These are phyloP conservation scores for Tamias sibiricus DNA, from an alignment of 2,113 vertebrate genomes.

Conservation along the genomic window DNA sequence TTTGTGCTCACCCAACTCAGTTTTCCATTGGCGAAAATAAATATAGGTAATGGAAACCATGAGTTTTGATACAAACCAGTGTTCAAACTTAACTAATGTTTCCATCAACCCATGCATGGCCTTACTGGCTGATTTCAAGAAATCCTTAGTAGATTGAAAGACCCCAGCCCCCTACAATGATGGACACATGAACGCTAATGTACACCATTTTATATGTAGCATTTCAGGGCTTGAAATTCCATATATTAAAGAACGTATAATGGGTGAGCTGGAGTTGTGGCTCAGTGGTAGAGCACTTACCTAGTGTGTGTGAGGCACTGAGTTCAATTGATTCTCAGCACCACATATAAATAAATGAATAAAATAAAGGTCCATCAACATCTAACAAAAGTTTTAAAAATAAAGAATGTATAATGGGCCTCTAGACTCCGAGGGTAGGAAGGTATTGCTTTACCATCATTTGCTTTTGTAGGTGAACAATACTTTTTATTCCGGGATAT, in stretches of 20 bases:
- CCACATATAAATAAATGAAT: too few species aligned
- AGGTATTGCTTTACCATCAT: slow-evolving; percentile 4
- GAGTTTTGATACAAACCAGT: not conserved
- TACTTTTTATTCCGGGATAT: not conserved
- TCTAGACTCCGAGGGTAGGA: not conserved
- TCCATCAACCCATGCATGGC: not conserved
- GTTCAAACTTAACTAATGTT: not conserved
- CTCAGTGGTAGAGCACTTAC: too few species aligned
- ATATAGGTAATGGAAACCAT: slow-evolving; percentile 1
- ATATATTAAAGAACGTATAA: not conserved
- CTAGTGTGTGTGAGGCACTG: too few species aligned
- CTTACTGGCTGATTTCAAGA: not conserved
- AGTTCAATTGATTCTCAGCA: too few species aligned
- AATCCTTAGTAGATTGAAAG: not conserved
- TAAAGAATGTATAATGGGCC: not conserved
- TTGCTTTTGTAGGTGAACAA: not conserved
- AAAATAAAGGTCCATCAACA: too few species aligned
- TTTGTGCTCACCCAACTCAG: not conserved
- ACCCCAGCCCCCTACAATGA: not conserved
- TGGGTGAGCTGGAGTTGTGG: too few species aligned
- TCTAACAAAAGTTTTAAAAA: too few species aligned
- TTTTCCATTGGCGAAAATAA: slow-evolving; percentile 35
- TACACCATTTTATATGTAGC: not conserved
- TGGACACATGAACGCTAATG: not conserved
- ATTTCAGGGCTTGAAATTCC: not conserved